A percentile compares a stretch with the other conserved stretches of the same genome.
Conservation (phyloP, 2,797 vertebrate genomes). For the Choloepus didactylus region DNA sequence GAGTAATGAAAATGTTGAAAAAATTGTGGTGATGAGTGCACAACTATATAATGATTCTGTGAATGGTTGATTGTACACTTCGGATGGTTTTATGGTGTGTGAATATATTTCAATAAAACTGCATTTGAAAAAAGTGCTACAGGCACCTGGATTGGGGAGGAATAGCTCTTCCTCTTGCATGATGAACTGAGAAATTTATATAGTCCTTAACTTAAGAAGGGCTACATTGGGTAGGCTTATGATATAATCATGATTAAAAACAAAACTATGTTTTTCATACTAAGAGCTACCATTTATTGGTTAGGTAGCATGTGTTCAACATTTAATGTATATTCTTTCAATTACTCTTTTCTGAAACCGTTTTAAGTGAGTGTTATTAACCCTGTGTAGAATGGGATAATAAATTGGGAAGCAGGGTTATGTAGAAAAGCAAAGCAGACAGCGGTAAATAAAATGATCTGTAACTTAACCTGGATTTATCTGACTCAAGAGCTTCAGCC, state of each 20-base stretch:
- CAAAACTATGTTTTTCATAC: constrained; percentile 2
- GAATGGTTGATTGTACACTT: too few relatives aligned
- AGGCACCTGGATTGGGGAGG: not conserved
- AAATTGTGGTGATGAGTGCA: too few relatives aligned
- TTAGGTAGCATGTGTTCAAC: constrained; percentile 36
- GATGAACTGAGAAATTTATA: constrained; percentile 26
- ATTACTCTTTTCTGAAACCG: constrained; percentile 28
- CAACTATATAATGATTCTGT: too few relatives aligned
- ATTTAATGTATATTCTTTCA: constrained; percentile 33
- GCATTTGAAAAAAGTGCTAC: not conserved
- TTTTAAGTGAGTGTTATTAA: constrained; percentile 18
- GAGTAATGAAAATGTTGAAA: too few relatives aligned
- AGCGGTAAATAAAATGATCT: not conserved
- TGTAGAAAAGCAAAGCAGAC: constrained; percentile 51
- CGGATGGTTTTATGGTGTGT: too few relatives aligned
- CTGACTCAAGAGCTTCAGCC: not conserved
- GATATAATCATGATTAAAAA: constrained; percentile 14
- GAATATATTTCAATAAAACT: too few relatives aligned
- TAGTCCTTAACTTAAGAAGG: constrained; percentile 42
- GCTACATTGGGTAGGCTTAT: not conserved
- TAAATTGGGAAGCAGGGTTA: not conserved
- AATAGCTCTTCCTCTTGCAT: not conserved
- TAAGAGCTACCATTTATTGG: constrained; percentile 29
- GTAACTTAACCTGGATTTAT: not conserved
- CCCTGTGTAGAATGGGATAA: not conserved